A percentile compares a stretch with the other conserved stretches of the same genome.
These are phyloP conservation scores for Rhodeus uyekii DNA, from an alignment of 2,797 vertebrate species.

Conservation along the genomic window DNA sequence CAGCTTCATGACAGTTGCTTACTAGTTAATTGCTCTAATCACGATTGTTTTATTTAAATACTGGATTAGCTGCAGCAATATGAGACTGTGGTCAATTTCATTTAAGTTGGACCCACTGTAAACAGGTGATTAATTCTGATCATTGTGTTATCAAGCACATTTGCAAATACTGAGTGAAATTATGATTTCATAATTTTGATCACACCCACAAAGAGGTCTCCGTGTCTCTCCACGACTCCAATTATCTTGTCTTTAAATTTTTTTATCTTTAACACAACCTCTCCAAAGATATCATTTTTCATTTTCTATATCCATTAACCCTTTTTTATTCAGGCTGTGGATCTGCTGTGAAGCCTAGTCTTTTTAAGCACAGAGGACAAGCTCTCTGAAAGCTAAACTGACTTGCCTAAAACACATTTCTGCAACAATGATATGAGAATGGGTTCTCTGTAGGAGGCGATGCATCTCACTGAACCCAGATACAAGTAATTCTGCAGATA, in stretches of 20 bases:
- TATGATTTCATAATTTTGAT: neutral
- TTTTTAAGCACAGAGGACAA: constrained; percentile 36
- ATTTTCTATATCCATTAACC: constrained; percentile 3
- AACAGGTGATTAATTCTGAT: constrained; percentile 34
- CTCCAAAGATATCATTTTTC: neutral
- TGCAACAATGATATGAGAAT: constrained; percentile 39
- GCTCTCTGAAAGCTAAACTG: constrained; percentile 22
- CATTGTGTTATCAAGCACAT: constrained; percentile 27
- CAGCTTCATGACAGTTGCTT: neutral
- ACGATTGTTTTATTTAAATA: constrained; percentile 19
- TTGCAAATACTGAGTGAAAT: neutral
- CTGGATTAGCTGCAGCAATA: neutral
- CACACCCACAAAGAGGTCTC: neutral
- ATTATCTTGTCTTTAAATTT: neutral
- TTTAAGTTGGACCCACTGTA: constrained; percentile 12
- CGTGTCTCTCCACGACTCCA: neutral
- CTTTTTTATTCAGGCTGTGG: constrained; percentile 33
- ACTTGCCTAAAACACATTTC: constrained; percentile 49
- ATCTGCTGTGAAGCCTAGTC: constrained; percentile 23
- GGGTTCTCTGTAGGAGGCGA: constrained; percentile 34
- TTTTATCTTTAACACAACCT: neutral
- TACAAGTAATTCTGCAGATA: constrained; percentile 24
- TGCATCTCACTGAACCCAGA: constrained; percentile 31
- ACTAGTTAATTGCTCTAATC: neutral
- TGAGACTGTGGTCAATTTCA: constrained; percentile 35